Base-by-base conservation (phyloP, 1,140 invertebrate species). In the Marisa cornuarietis region DNA sequence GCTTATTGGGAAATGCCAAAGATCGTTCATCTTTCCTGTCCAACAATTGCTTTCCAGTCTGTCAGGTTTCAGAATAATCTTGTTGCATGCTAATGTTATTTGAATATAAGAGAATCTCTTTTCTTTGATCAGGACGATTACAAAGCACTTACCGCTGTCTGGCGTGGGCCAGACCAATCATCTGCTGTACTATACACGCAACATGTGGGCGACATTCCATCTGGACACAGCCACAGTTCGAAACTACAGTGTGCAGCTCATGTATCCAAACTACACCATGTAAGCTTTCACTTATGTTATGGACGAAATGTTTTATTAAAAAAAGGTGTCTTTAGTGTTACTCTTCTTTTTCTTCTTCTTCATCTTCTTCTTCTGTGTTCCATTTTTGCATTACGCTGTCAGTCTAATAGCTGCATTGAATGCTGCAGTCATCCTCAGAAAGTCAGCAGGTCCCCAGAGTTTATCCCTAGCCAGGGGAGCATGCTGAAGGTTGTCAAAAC, bases 181-280 rank as follows among this genome's bases (percentile, higher is more conserved):
- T 49, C 71, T 87, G 13, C 83, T 88, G 9, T 80, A 84, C 62
- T 87, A 87, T 76, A 84, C 86, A 0, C 79, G 80, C 61, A 61
- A 80, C 8, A 83, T 85, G 68, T 86, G 85, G 86, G 71, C 72
- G 51, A 84, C 82, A 18, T 88, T 85, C 71, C 78, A 85, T 14
- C 85, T 87, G 71, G 86, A 88, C 74, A 78, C 84, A 0, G 81
- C 87, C 26, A 84, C 84, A 73, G 76, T 86, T 42, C 86, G 85
- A 51, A 82, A 85, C 42, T 88, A 88, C 78, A 84, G 78, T 52
- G 87, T 88, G 20, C 84, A 85, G 49, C 81, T 88, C 63, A 84
- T 84, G 22, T 88, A 88, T 81, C 83, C 85, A 42, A 83, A 87
- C 78, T 88, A 86, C 82, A 73, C 66, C 31, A 63, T 84, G 78